Conservation (phyloP, 2,888 invertebrate species). For the Acanthosoma haemorrhoidale region DNA sequence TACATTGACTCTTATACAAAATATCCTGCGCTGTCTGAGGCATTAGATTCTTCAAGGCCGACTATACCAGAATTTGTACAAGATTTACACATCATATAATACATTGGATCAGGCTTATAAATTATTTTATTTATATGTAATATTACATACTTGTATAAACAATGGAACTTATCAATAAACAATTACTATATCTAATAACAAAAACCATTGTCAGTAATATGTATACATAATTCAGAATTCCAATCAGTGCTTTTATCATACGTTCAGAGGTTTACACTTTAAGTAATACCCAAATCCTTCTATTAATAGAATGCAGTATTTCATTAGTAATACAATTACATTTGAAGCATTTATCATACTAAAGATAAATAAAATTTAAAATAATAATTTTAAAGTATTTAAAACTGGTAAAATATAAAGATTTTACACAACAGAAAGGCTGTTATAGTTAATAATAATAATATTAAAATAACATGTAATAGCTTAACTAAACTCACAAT, state of each 20-base stretch:
- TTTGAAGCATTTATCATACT: conserved; percentile 25
- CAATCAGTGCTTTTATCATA: conserved; percentile 24
- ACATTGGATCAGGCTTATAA: conserved; percentile 28
- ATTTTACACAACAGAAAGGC: conserved; percentile 21
- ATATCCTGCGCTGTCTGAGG: conserved; percentile 25
- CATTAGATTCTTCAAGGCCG: background rate
- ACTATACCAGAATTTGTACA: conserved; percentile 14
- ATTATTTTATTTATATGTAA: conserved; percentile 15
- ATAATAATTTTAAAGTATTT: conserved; percentile 15
- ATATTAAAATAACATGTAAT: background rate
- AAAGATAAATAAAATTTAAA: conserved; percentile 28
- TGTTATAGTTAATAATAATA: conserved; percentile 17
- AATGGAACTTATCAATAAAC: conserved; percentile 25
- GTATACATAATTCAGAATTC: conserved; percentile 21
- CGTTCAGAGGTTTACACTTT: conserved; percentile 10
- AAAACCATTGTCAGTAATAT: conserved; percentile 4
- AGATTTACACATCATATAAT: conserved; percentile 23
- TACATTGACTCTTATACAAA: conserved; percentile 14
- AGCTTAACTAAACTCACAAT: background rate
- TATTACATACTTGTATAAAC: conserved; percentile 8
- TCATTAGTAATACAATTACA: conserved; percentile 29
- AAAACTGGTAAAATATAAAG: conserved; percentile 17
- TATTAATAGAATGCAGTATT: background rate
- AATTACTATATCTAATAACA: conserved; percentile 16
- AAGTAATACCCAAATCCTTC: conserved; percentile 23